phyloP scores from a whole-genome alignment of 2,113 vertebrate species.

The Bubalus kerabau region DNA sequence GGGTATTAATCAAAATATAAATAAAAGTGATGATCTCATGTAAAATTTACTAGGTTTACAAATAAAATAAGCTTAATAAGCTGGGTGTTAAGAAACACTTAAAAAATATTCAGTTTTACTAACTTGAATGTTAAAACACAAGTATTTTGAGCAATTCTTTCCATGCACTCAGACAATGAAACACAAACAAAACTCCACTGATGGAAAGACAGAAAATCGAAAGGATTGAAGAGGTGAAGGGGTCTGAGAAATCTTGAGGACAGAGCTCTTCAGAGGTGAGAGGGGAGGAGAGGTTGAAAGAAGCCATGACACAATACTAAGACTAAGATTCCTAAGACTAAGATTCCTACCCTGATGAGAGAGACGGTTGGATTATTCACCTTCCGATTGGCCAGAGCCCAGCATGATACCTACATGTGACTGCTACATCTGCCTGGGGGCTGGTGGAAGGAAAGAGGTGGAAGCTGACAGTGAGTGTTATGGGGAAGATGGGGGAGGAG shows the following conservation, averaged over 20 bases:
- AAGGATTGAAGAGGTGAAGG: background rate
- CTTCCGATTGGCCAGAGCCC: background rate
- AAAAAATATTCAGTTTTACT: background rate
- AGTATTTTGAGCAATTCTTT: background rate
- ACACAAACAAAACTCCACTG: background rate
- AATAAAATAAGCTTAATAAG: background rate
- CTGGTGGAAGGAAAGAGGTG: no score
- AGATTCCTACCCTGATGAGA: background rate
- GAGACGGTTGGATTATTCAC: background rate
- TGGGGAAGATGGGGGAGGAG: background rate
- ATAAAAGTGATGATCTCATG: background rate
- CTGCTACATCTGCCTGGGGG: background rate
- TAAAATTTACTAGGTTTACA: background rate
- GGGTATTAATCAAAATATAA: background rate
- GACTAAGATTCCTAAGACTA: background rate
- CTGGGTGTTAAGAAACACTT: background rate
- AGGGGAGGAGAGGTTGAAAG: background rate
- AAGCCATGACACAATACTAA: background rate
- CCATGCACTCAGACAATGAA: background rate
- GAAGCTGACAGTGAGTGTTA: background rate
- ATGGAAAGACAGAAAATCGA: background rate
- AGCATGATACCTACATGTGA: no score
- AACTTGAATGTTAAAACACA: background rate
- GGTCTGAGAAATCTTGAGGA: background rate
- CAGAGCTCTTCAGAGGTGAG: background rate